Percentiles rank a stretch among this genome's conserved stretches.
These are phyloP conservation scores for Boulengeromyrus knoepffleri DNA, from an alignment of 2,113 vertebrate species.

Conservation along the genomic window DNA sequence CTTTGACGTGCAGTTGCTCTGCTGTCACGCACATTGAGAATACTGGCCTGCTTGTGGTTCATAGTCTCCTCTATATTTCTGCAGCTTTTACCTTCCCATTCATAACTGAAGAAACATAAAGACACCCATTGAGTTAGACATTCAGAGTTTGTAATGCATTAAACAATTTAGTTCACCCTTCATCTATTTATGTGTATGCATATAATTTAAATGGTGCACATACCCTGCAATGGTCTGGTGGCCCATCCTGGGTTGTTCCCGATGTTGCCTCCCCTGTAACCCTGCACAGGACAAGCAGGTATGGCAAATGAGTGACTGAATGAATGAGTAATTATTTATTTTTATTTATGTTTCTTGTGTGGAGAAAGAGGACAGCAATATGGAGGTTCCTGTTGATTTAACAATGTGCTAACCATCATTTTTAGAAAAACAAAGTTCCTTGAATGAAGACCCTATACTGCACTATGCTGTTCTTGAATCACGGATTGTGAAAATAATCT, in stretches of 20 bases:
- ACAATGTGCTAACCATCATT: not conserved
- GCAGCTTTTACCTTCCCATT: not conserved
- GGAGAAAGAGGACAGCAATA: not conserved
- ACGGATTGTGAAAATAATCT: constrained; percentile 13
- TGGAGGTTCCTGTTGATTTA: not conserved
- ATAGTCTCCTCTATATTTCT: not conserved
- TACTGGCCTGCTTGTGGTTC: not conserved
- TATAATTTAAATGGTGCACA: not conserved
- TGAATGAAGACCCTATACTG: not conserved
- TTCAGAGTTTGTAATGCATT: not conserved
- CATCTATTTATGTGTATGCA: not conserved
- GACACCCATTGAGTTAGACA: not conserved
- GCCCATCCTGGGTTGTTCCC: not conserved
- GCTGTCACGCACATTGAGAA: not conserved
- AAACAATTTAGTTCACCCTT: not conserved
- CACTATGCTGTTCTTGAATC: not conserved
- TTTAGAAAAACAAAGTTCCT: not conserved
- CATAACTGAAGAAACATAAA: not conserved
- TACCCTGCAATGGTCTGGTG: not conserved
- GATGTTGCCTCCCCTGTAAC: not conserved
- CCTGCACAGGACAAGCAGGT: not conserved
- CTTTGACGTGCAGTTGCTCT: not conserved
- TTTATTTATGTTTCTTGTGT: not conserved
- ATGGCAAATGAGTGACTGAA: not conserved
- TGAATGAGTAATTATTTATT: not conserved